Evolutionary conservation across 2,113 vertebrate species (phyloP).

Genomic region (Chaetorhynchus papuensis): DNA sequence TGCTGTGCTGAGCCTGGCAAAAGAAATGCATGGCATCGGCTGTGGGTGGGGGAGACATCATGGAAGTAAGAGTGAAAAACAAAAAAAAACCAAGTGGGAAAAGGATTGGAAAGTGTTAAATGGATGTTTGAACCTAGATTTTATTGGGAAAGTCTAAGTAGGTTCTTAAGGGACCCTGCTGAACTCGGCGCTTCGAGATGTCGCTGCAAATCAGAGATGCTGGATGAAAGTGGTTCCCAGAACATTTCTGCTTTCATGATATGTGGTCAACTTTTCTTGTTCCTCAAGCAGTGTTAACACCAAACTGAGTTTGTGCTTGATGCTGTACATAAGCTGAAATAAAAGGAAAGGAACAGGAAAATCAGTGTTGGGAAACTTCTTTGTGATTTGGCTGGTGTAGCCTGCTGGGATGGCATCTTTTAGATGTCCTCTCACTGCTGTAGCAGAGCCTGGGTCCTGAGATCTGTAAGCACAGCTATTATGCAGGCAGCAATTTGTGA

Average conservation of each 20-base stretch:
- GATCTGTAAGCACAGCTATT: background rate
- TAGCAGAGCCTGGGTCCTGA: background rate
- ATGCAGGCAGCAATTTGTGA: background rate
- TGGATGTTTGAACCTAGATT: background rate
- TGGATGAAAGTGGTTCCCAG: slow-evolving; percentile 12
- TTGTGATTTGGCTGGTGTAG: background rate
- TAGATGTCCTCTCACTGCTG: background rate
- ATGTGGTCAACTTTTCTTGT: background rate
- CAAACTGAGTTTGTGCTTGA: background rate
- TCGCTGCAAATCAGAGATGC: background rate
- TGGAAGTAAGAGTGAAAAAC: background rate
- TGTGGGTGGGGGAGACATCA: background rate
- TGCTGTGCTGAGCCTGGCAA: background rate
- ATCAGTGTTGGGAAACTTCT: background rate
- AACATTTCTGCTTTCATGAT: slow-evolving; percentile 11
- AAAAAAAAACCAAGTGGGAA: background rate
- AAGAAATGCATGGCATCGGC: background rate
- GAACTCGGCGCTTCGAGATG: background rate
- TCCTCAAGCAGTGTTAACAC: background rate
- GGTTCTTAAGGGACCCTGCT: background rate
- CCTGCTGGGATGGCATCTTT: background rate
- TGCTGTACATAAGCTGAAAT: background rate
- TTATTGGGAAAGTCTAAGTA: background rate
- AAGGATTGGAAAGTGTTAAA: background rate
- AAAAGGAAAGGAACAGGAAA: background rate